Evolutionary conservation across 1,140 invertebrate species (phyloP), one percentile per base, ranked within the genome.

Genomic region (Littorina saxatilis): DNA sequence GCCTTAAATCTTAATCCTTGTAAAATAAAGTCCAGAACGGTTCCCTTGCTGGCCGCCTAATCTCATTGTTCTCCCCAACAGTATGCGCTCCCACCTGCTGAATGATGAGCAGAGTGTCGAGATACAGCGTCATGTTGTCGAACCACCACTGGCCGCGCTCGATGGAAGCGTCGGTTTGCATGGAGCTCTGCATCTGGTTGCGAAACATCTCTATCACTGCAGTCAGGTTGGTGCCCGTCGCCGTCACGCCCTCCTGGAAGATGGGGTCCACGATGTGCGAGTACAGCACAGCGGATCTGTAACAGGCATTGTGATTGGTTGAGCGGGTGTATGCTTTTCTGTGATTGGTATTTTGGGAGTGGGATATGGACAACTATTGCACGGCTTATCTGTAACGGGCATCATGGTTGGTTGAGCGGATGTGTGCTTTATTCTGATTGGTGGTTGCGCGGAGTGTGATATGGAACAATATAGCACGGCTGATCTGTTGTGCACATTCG

Each of bases 91-190:
- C 27, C 9, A 32, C 61, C 61, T 73, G 70, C 27, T 73, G 70
- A 43, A 73, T 50, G 70, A 73, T 73, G 35, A 87, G 73, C 43
- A 90, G 70, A 0, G 87, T 87, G 55, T 90, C 88, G 0, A 90
- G 78, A 58, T 88, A 89, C 2, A 87, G 78, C 0, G 88, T 89
- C 84, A 90, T 90, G 74, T 87, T 88, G 55, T 90, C 89, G 81
- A 87, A 90, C 85, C 86, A 87, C 82, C 83, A 85, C 84, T 83
- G 13, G 81, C 83, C 77, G 35, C 70, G 61, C 61, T 63, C 61
- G 20, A 82, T 78, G 75, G 81, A 82, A 7, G 77, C 66, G 35
- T 79, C 66, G 2, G 35, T 74, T 15, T 52, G 29, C 50, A 73
- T 47, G 37, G 50, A 63, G 37, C 63, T 40, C 52, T 79, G 78